Conservation (phyloP, 37 sponge, comb jelly and placozoan species). For the Geodia barretti region DNA sequence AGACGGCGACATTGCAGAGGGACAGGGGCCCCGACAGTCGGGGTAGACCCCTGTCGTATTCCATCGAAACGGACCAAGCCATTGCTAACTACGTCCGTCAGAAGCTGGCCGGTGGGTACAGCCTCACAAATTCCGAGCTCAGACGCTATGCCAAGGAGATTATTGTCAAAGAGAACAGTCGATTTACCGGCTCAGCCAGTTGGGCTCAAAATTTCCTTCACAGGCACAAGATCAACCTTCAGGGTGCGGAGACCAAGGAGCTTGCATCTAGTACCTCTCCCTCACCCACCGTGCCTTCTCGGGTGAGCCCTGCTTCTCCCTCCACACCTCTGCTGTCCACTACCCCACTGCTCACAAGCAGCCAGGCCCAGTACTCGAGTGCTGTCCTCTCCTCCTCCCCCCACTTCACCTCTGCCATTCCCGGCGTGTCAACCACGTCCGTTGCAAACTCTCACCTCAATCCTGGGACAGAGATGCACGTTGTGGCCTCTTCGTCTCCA, state of each 20-base stretch:
- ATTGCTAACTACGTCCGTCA: constrained; percentile 70
- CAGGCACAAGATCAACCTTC: constrained; percentile 64
- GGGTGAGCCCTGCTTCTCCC: background rate
- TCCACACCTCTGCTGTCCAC: background rate
- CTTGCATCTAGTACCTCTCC: background rate
- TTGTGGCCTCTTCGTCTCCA: constrained; percentile 17
- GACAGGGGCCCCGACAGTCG: constrained; percentile 19
- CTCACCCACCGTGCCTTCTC: background rate
- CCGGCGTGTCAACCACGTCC: background rate
- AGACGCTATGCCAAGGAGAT: constrained; percentile 65
- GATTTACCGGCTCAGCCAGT: constrained; percentile 84
- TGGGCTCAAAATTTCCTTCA: constrained; percentile 88
- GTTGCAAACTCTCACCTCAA: constrained; percentile 9
- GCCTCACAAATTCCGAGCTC: constrained; percentile 66
- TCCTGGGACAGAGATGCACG: constrained; percentile 22
- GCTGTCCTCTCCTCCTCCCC: background rate
- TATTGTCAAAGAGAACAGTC: constrained; percentile 69
- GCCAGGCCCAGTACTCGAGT: background rate
- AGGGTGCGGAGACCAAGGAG: background rate
- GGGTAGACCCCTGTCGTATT: constrained; percentile 78
- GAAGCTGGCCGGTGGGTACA: constrained; percentile 32
- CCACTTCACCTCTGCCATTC: background rate
- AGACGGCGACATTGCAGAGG: background rate
- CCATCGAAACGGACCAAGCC: constrained; percentile 49
- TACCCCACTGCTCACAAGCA: background rate